Evolutionary conservation across 2,113 vertebrate genomes (phyloP), one percentile per base, ranked within the genome.

Genomic region (Pseudopodoces humilis): DNA sequence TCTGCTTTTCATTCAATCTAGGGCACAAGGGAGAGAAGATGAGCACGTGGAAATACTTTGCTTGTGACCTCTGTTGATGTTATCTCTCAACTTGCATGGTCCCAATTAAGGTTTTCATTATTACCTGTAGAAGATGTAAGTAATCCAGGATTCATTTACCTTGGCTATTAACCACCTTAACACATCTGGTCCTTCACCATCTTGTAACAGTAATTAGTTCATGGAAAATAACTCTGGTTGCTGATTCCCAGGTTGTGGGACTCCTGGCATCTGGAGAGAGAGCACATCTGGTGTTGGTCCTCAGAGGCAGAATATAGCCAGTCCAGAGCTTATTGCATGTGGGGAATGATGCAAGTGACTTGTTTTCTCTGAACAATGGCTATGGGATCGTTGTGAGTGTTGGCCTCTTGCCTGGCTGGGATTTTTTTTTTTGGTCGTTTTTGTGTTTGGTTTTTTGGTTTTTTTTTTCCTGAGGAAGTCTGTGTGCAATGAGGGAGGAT

Each of bases 291-390:
- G 84, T 1, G 1, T 63, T 59, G 55, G 55, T 85, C 83, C 92
- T 90, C 75, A 28, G 80, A 75, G 82, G 84, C 78, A 92, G 75
- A 76, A 55, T 27, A 55, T 35, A 70, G 81, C 68, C 82, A 85
- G 78, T 50, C 75, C 56, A 69, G 50, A 83, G 78, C 78, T 86
- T 92, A 47, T 30, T 94, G 85, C 85, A 20, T 88, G 85, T 75
- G 72, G 84, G 82, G 93, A 94, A 52, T 90, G 93, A 88, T 95
- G 88, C 91, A 94, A 95, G 63, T 76, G 82, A 44, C 87, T 91
- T 90, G 52, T 96, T 96, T 95, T 71, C 88, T 53, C 76, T 83
- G 75, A 94, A 81, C 92, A 92, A 81, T 90, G 85, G 82, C 79
- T 92, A 77, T 80, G 90, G 90, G 79, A 90, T 93, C 82, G 94